Evolutionary conservation across 2,797 vertebrate species (phyloP), one percentile per base, ranked within the genome.

Genomic region (Gallinago solitaria): DNA sequence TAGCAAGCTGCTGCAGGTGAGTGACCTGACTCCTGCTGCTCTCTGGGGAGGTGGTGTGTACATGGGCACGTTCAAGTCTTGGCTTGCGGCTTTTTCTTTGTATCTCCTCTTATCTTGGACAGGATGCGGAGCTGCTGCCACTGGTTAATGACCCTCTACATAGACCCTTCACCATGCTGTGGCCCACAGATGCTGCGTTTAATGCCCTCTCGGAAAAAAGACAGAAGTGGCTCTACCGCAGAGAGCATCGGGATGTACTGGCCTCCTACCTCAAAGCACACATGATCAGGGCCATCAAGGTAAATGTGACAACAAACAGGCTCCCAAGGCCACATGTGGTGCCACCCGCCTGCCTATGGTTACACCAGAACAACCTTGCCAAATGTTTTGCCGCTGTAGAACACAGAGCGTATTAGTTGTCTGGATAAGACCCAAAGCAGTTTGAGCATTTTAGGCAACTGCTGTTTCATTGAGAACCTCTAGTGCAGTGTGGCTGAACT

Each of bases 151-250:
- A 98, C 87, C 32, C n/a, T 5, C 12, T 93, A 71, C 98, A 99
- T 12, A 98, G 98, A 84, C 99, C 99, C 6, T 98, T 99, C 97
- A 99, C 99, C 30, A 98, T 99, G 98, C 98, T 99, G 94, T 99
- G 99, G 99, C 99, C 99, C 35, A 99, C 99, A 14, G 98, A 99
- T 81, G 28, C 97, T 3, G 98, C 98, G 0, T 98, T 99, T 43
- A 90, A 61, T 4, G 96, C 98, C 51, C 97, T 99, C 84, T 95
- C 99, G 0, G 96, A 97, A 5, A 98, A 98, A 19, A 98, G 97
- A 64, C 98, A 98, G 95, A 98, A 67, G 87, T 99, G 99, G 99
- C 98, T 99, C 41, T 98, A 98, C 97, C 98, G 96, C 50, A 97
- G 98, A 3, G 98, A 99, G 74, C 98, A 99, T 94, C 98, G 94